Percentiles rank a stretch among this genome's conserved stretches.
These are phyloP conservation scores for Willisornis vidua DNA, from an alignment of 2,113 vertebrate genomes.

Conservation along the genomic window DNA sequence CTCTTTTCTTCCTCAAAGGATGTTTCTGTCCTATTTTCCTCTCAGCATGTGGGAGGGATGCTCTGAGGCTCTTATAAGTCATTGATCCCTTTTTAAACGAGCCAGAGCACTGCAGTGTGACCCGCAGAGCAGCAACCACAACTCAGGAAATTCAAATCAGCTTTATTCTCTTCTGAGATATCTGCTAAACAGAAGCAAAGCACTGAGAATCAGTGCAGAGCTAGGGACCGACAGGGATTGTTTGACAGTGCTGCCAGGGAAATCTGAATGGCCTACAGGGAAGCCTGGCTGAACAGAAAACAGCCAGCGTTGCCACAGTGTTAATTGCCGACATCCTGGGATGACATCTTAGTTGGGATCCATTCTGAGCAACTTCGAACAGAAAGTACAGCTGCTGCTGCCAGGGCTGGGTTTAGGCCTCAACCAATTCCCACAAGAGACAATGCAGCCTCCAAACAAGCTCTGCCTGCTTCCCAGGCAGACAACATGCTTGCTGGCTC, in stretches of 20 bases:
- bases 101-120: conserved; percentile 65
- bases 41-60: conserved; percentile 66
- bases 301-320: conserved; percentile 9
- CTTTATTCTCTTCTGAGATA: conserved; percentile 66
- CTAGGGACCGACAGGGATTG: conserved; percentile 1
- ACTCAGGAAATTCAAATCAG: conserved; percentile 72
- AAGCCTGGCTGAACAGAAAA: conserved; percentile 49
- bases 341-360: conserved; percentile 63
- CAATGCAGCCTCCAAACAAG: conserved; percentile 38
- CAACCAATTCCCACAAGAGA: conserved; percentile 53
- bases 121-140: conserved; percentile 63
- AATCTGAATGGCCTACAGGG: conserved; percentile 64
- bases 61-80: conserved; percentile 61
- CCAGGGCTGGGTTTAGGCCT: conserved; percentile 55
- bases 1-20: conserved; percentile 57
- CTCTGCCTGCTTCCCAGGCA: conserved; percentile 26
- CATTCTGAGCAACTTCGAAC: conserved; percentile 30
- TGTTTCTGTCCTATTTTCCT: conserved; percentile 69
- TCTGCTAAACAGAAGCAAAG: conserved; percentile 55
- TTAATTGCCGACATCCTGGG: conserved; percentile 64
- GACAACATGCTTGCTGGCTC: neutral
- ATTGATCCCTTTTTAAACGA: conserved; percentile 60
- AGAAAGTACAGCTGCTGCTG: conserved; percentile 63
- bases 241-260: conserved; percentile 57
- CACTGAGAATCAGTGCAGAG: conserved; percentile 20